Percentiles rank a stretch among this genome's conserved stretches.
Evolutionary conservation across 2,888 invertebrate species (phyloP).

Genomic region (Silvanus unidentatus): DNA sequence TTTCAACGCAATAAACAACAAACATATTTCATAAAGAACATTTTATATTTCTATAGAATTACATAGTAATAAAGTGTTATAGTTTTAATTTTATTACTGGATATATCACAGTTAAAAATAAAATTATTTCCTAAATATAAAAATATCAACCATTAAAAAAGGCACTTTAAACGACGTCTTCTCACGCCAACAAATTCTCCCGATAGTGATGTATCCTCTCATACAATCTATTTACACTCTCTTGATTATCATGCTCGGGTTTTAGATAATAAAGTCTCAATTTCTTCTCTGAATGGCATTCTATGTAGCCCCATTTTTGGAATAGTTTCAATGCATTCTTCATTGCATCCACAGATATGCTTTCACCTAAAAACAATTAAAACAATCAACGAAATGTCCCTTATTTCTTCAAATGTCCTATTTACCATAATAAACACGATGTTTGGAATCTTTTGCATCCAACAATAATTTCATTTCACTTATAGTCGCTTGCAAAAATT

Average conservation of each 20-base stretch:
- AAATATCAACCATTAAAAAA: too few species aligned
- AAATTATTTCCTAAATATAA: too few species aligned
- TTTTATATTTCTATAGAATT: constrained; percentile 2
- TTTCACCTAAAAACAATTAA: constrained; percentile 68
- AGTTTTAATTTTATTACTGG: constrained; percentile 1
- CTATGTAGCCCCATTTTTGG: constrained; percentile 74
- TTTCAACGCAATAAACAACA: constrained; percentile 39
- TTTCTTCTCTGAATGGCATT: constrained; percentile 47
- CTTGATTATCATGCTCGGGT: constrained; percentile 37
- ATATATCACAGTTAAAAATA: background rate
- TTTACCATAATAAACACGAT: constrained; percentile 19
- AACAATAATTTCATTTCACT: constrained; percentile 60
- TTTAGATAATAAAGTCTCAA: constrained; percentile 39
- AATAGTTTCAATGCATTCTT: constrained; percentile 77
- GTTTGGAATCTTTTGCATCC: constrained; percentile 21
- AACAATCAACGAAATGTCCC: too few species aligned
- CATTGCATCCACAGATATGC: constrained; percentile 79
- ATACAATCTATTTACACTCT: constrained; percentile 33
- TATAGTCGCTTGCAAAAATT: constrained; percentile 61
- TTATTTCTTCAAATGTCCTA: constrained; percentile 2
- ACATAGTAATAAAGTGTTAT: background rate
- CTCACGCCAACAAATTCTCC: constrained; percentile 9
- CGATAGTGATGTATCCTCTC: constrained; percentile 38
- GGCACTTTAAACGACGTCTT: too few species aligned
- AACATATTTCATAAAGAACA: background rate